A percentile compares a stretch with the other conserved stretches of the same genome.
Conservation (phyloP, 2,113 vertebrate species). For the Upupa epops region DNA sequence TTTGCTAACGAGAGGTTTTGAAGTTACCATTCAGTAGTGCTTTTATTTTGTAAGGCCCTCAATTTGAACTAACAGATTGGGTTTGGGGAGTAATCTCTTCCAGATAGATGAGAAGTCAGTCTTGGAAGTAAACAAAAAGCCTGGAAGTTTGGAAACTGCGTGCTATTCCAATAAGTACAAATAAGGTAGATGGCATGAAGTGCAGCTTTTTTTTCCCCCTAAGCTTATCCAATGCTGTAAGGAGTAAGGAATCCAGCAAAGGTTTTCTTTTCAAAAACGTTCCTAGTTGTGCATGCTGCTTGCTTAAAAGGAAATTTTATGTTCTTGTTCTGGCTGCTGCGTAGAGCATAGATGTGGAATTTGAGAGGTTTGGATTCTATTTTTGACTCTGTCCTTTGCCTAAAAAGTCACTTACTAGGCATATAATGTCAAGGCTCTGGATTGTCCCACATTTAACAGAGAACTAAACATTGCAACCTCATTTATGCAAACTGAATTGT, state of each 20-base stretch:
- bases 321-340: not conserved
- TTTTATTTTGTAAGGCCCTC: not conserved
- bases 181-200: slow-evolving; percentile 21
- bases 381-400: slow-evolving; percentile 29
- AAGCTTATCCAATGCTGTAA: slow-evolving; percentile 35
- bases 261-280: not conserved
- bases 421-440: not conserved
- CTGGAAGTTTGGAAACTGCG: not conserved
- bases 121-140: slow-evolving; percentile 16
- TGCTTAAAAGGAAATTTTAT: slow-evolving; percentile 47
- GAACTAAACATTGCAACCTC: not conserved
- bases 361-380: slow-evolving; percentile 21
- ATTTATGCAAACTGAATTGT: not conserved
- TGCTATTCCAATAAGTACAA: slow-evolving; percentile 31
- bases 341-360: not conserved
- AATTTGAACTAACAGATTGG: not conserved
- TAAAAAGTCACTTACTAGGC: not conserved
- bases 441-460: not conserved
- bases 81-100: not conserved
- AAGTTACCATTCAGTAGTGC: not conserved
- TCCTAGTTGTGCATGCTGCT: not conserved
- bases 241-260: slow-evolving; percentile 41
- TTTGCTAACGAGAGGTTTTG: slow-evolving; percentile 11
- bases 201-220: not conserved
- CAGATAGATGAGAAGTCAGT: not conserved